These are phyloP conservation scores for Chromoteleia sp. DNA, from an alignment of 2,888 invertebrate genomes.

Conservation along the genomic window DNA sequence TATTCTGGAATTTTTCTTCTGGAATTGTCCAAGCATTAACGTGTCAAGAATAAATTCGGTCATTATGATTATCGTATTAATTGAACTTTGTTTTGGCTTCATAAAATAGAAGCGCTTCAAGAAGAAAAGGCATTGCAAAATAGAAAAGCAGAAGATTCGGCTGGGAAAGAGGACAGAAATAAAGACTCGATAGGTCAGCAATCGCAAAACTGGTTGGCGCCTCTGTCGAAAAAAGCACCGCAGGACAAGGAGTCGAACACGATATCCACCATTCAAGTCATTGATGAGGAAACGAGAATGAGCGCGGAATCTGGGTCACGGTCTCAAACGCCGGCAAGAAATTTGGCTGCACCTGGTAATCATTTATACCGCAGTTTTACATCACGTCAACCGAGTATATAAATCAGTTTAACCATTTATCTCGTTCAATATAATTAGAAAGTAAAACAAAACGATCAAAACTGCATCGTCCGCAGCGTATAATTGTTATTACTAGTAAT, in stretches of 20 bases:
- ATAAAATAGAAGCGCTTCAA: conserved; percentile 34
- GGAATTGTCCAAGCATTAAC: too few species aligned
- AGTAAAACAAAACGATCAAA: too few species aligned
- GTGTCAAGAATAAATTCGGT: too few species aligned
- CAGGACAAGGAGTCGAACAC: conserved; percentile 66
- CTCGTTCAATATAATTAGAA: too few species aligned
- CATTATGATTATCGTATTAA: too few species aligned
- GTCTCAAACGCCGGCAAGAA: conserved; percentile 83
- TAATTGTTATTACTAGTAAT: too few species aligned
- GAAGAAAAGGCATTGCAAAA: conserved; percentile 33
- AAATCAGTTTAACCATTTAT: too few species aligned
- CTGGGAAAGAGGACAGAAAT: conserved; percentile 32
- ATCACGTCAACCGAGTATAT: too few species aligned
- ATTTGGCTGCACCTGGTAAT: conserved; percentile 80
- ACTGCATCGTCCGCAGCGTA: too few species aligned
- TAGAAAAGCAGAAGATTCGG: conserved; percentile 24
- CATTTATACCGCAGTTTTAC: too few species aligned
- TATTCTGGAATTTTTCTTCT: too few species aligned
- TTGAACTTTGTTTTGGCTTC: neutral
- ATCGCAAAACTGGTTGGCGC: conserved; percentile 81
- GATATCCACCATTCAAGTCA: conserved; percentile 84
- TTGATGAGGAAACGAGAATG: conserved; percentile 86
- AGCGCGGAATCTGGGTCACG: conserved; percentile 84
- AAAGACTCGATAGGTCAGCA: conserved; percentile 54
- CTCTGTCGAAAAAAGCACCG: conserved; percentile 77